Conservation (phyloP, 2,888 invertebrate genomes). For the Brachyopa scutellaris region DNA sequence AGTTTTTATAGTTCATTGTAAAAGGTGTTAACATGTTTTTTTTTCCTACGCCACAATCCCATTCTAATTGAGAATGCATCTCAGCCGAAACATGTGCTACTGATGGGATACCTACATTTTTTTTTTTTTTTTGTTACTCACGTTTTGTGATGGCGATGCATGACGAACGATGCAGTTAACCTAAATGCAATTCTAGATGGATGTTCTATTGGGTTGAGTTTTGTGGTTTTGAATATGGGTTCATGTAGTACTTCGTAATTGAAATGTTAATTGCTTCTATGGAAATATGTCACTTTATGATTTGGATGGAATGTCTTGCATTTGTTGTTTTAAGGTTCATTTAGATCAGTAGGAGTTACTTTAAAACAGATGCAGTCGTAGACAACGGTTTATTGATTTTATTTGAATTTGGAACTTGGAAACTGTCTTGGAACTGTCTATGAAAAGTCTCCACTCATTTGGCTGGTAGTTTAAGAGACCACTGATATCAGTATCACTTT, state of each 20-base stretch:
- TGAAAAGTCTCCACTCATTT: no score
- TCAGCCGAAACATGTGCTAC: slow-evolving; percentile 18
- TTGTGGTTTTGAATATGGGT: slow-evolving; percentile 22
- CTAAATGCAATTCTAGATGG: slow-evolving; percentile 61
- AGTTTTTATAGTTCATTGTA: slow-evolving; percentile 14
- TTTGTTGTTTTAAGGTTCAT: no score
- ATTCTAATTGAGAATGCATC: slow-evolving; percentile 34
- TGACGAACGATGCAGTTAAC: slow-evolving; percentile 66
- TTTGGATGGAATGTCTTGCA: no score
- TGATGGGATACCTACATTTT: slow-evolving; percentile 38
- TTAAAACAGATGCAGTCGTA: no score
- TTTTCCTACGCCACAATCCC: slow-evolving; percentile 8
- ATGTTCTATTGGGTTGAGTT: slow-evolving; percentile 17
- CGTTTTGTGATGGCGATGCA: slow-evolving; percentile 67
- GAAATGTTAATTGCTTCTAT: slow-evolving; percentile 52
- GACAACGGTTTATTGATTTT: no score
- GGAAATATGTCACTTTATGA: slow-evolving; percentile 2
- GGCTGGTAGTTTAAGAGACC: no score
- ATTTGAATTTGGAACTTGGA: no score
- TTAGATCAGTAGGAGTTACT: no score
- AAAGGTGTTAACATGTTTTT: slow-evolving; percentile 33
- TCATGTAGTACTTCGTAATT: slow-evolving; percentile 52
- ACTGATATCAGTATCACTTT: no score
- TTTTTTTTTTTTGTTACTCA: slow-evolving; percentile 51
- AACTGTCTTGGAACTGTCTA: no score